A percentile compares a stretch with the other conserved stretches of the same genome.
Conservation (phyloP, 1,140 invertebrate genomes). For the Homarus americanus region DNA sequence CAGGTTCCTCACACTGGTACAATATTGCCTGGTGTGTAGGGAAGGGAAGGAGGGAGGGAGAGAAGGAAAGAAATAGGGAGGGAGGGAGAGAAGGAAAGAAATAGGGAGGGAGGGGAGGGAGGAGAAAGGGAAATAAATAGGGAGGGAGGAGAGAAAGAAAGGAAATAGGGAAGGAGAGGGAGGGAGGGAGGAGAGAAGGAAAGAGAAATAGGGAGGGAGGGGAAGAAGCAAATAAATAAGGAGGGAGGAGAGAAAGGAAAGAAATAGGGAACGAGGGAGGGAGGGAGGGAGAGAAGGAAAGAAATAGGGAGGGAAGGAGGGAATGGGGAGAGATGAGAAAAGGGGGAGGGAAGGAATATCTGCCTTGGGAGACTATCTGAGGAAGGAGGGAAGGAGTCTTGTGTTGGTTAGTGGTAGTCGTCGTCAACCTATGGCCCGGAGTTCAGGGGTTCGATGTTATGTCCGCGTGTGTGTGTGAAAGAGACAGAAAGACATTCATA, state of each 20-base stretch:
- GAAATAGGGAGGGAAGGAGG: background rate
- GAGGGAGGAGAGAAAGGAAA: background rate
- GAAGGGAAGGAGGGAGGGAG: background rate
- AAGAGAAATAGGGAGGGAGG: background rate
- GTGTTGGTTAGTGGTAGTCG: background rate
- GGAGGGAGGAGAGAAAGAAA: background rate
- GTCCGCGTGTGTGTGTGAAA: background rate
- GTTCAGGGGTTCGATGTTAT: no score
- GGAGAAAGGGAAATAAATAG: background rate
- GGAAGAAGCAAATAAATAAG: background rate
- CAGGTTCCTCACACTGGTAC: no score
- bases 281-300: background rate
- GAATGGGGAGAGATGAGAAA: background rate
- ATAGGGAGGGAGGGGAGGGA: background rate
- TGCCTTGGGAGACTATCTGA: background rate
- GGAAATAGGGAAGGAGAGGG: background rate
- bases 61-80: background rate
- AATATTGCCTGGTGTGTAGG: no score
- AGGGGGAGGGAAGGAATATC: background rate
- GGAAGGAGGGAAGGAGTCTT: background rate
- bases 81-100: background rate
- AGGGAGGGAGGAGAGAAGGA: background rate
- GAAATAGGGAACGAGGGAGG: background rate
- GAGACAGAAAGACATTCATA: background rate
- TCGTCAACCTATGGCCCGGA: background rate